A percentile compares a stretch with the other conserved stretches of the same genome.
Conservation (phyloP, 2,888 invertebrate species). For the Osmoderma eremita region DNA sequence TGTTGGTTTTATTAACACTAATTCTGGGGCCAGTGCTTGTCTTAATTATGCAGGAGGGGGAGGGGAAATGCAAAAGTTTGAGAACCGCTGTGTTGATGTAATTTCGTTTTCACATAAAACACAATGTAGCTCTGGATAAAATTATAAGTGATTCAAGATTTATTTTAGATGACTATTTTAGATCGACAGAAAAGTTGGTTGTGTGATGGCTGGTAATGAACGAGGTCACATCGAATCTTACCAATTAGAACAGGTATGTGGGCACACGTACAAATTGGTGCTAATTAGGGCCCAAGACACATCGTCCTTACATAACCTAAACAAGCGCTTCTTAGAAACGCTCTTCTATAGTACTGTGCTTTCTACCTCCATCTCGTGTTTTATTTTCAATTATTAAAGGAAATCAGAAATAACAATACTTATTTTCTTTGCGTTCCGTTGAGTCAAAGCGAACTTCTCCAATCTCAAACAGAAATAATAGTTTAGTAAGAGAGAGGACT, state of each 20-base stretch:
- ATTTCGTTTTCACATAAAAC: too few relatives aligned
- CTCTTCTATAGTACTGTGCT: neutral
- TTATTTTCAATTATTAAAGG: neutral
- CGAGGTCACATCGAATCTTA: neutral
- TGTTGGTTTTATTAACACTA: too few relatives aligned
- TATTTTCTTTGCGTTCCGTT: neutral
- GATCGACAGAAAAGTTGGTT: too few relatives aligned
- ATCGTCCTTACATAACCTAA: neutral
- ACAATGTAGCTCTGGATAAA: too few relatives aligned
- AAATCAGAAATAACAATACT: conserved; percentile 13
- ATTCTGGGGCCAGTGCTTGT: too few relatives aligned
- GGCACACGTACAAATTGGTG: conserved; percentile 8
- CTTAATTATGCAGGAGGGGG: too few relatives aligned
- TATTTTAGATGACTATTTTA: too few relatives aligned
- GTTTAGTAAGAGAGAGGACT: neutral
- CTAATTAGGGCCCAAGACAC: conserved; percentile 13
- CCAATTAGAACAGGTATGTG: neutral
- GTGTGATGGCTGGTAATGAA: neutral
- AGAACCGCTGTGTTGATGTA: too few relatives aligned
- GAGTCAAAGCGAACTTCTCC: neutral
- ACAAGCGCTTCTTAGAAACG: conserved; percentile 12
- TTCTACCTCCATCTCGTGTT: neutral
- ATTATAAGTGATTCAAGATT: too few relatives aligned
- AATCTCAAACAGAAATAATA: conserved; percentile 20
- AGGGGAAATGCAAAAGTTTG: too few relatives aligned